phyloP scores from a whole-genome alignment of 2,113 vertebrate species.

The Zeus faber region DNA sequence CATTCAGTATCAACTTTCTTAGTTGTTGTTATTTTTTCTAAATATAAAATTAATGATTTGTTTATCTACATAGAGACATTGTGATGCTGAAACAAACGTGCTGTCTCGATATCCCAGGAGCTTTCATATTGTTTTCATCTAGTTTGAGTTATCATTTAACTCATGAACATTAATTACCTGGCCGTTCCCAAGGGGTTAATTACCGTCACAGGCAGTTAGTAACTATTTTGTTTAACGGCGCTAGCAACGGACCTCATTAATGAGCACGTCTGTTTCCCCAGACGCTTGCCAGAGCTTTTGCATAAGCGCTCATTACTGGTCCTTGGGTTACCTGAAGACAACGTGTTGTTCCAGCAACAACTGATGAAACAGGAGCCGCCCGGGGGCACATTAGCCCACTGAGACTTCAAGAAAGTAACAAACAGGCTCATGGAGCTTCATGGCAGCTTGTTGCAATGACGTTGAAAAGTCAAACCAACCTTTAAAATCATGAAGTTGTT shows the following conservation, averaged over 20 bases:
- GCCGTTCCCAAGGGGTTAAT: constrained; percentile 29
- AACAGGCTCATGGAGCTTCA: not conserved
- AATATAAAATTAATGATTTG: not conserved
- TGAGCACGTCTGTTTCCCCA: not conserved
- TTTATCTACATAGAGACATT: not conserved
- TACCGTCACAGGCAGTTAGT: constrained; percentile 37
- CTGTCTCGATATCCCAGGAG: not conserved
- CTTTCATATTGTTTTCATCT: not conserved
- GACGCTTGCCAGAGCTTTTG: not conserved
- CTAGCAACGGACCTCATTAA: not conserved
- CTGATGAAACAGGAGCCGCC: not conserved
- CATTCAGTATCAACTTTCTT: not conserved
- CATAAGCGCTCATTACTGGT: not conserved
- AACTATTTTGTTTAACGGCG: constrained; percentile 18
- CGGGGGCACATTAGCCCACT: not conserved
- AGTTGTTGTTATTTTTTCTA: not conserved
- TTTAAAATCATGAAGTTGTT: no score
- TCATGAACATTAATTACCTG: constrained; percentile 3
- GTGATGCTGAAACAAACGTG: not conserved
- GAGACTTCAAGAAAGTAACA: not conserved
- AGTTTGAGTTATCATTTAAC: not conserved
- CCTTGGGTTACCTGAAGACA: not conserved
- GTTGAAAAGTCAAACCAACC: no score
- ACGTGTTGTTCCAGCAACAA: not conserved
- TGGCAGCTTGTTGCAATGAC: no score